Base-by-base conservation (phyloP, 2,113 vertebrate genomes). In the Eurypyga helias region DNA sequence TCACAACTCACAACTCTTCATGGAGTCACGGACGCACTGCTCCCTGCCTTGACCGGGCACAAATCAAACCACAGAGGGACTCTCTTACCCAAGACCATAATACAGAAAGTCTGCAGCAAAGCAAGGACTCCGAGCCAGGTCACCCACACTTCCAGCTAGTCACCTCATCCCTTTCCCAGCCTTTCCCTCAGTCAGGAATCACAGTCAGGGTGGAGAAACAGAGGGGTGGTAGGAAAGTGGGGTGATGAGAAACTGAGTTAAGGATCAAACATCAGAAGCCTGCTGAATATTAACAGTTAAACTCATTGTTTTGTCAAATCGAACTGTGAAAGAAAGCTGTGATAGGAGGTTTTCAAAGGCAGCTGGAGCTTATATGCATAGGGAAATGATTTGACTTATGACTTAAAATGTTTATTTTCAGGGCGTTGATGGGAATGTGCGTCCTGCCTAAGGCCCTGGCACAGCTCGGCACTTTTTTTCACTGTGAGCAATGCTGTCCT, bases 401-500 rank as follows among this genome's bases (percentile, higher is more conserved):
- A 92, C 52, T 82, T 91, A 78, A 87, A 94, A 89, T 84, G 73
- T 91, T 94, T 93, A 36, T 93, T 96, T 95, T 91, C 57, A 87
- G 73, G 77, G 77, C 36, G 55, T 45, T 48, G 72, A 78, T 85
- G 94, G 69, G 94, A 92, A 96, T 19, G 33, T 41, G 77, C 71
- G 69, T 66, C 77, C 77, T 82, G 89, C 96, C 87, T 64, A 60
- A 87, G 45, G 89, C 48, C 51, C 73, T 91, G 81, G 81, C 76
- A 78, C 73, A 89, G 52, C 89, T 64, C 4, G 1, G 69, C 31
- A 38, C 66, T 58, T 76, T 58, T 73, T 95, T 80, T 45, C 23
- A 78, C 61, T 8, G 2, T 11, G 34, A 89, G 65, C 81, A 67
- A n/a, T 17, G 77, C 51, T 73, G 64, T 89, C 67, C 45, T 36